Evolutionary conservation across 2,888 invertebrate species (phyloP), one percentile per base, ranked within the genome.

Genomic region (Erebia aethiops): DNA sequence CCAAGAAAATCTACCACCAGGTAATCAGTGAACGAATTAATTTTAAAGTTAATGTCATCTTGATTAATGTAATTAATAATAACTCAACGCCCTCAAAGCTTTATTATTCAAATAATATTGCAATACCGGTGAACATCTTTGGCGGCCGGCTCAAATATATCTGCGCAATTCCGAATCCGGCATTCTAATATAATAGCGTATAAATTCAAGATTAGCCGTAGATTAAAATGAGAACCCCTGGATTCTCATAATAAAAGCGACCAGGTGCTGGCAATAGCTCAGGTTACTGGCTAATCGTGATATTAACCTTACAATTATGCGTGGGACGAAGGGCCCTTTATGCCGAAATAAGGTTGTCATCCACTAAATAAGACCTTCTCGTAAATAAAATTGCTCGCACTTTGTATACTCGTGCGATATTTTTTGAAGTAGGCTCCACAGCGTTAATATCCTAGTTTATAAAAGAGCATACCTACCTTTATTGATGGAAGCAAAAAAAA

Each of bases 241-340:
- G 69, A 60, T 69, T 65, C 62, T 71, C 66, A 72, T 71, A 70
- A 72, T 73, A 69, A 65, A 70, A 52, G 58, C 60, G 62, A 60
- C 51, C 78, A 77, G 78, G 76, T 77, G 78, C 64, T 43, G 70
- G 67, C 71, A 74, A 78, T 75, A 76, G 77, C 71, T 71, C 73
- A 75, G 70, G 70, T 58, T 65, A 63, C 70, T 70, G 65, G 73
- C 70, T 77, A 77, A 77, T 77, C 74, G 75, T 62, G 67, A 78
- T 78, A 79, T 80, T 76, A 81, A 76, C 79, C 78, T 62, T 62
- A 49, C 62, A 62, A 65, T 65, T 65, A 65, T 65, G 65, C 65
- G 65, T 43, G 65, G 65, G 65, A 54, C 65, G 65, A 56, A 65
- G 65, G 52, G 54, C 16, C 41, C 65, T 65, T 56, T 52, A 52